Base-by-base conservation (phyloP, 2,113 vertebrate genomes). In the Paratilapia polleni region DNA sequence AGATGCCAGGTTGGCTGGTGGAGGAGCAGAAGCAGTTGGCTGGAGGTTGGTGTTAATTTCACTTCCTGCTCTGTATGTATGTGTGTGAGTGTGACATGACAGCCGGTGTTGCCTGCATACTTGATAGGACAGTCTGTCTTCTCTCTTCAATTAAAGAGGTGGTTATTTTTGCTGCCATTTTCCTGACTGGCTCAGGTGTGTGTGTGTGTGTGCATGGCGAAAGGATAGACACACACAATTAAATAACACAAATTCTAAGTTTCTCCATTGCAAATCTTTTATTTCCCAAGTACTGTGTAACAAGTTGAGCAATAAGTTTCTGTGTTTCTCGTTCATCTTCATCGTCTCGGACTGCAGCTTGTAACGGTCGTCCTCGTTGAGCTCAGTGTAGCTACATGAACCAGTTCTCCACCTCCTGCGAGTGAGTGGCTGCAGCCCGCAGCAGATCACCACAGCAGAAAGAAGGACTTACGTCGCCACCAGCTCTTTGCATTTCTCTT, bases 181-280 rank as follows among this genome's bases (percentile, higher is more conserved):
- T 11, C 9, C 38, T 36, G 9, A 41, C 38, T 36, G 4, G 34
- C 34, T 36, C 34, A 38, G 4, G 36, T 38, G 36, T 38, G 34
- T 6, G 60, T 7, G 3, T 8, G 6, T 20, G 14, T 15, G 43
- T 11, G 19, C 59, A 20, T 61, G 10, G 0, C 4, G 0, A 3
- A 0, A 24, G 2, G 14, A 3, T 15, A 52, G 2, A 47, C 15
- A 52, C 49, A 52, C 15, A 15, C 47, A 36, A 36, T 36, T 8
- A 36, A 36, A 36, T 36, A 36, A 36, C 8, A 8, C 36, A 2
- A 8, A 36, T 36, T 36, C 36, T 36, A 36, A 36, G 41, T 12
- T 43, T 43, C 4, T 13, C 41, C 15, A 2, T 17, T 49, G 47
- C 15, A 49, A 6, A 17, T 49, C 15, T 6, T 17, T 49, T 26